These are phyloP conservation scores for Apteryx mantelli DNA, from an alignment of 2,113 vertebrate genomes.

Conservation along the genomic window DNA sequence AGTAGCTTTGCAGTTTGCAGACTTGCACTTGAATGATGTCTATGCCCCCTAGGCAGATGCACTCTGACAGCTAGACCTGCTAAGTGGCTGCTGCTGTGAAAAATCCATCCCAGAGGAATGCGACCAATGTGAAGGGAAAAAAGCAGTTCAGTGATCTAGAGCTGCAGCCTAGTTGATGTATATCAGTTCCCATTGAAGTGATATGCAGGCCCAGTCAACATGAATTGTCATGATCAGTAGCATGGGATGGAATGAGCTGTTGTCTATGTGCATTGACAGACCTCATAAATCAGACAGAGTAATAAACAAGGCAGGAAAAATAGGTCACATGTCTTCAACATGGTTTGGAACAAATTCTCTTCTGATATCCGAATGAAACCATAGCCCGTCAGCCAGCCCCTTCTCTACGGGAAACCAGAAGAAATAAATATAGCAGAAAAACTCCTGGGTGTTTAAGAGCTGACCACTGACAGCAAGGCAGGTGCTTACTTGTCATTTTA, in stretches of 20 bases:
- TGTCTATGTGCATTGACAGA: background rate
- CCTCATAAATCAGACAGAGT: background rate
- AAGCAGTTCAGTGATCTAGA: background rate
- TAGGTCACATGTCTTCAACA: background rate
- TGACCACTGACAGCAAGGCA: background rate
- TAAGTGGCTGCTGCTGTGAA: background rate
- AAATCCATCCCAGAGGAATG: background rate
- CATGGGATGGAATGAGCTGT: background rate
- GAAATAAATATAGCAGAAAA: background rate
- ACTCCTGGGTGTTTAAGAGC: background rate
- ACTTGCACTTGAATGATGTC: background rate
- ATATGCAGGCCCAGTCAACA: accelerated
- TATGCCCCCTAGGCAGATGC: background rate
- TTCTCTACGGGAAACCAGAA: background rate
- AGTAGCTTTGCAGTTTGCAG: background rate
- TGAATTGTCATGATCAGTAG: background rate
- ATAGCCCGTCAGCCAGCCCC: background rate
- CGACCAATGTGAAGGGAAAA: background rate
- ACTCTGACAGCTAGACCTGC: background rate
- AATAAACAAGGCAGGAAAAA: background rate
- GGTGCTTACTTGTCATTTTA: background rate
- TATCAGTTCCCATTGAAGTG: background rate
- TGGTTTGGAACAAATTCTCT: background rate
- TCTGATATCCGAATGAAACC: background rate
- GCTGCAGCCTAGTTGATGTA: background rate